Evolutionary conservation across 1,140 invertebrate species (phyloP).

Genomic region (Oedothorax gibbosus): DNA sequence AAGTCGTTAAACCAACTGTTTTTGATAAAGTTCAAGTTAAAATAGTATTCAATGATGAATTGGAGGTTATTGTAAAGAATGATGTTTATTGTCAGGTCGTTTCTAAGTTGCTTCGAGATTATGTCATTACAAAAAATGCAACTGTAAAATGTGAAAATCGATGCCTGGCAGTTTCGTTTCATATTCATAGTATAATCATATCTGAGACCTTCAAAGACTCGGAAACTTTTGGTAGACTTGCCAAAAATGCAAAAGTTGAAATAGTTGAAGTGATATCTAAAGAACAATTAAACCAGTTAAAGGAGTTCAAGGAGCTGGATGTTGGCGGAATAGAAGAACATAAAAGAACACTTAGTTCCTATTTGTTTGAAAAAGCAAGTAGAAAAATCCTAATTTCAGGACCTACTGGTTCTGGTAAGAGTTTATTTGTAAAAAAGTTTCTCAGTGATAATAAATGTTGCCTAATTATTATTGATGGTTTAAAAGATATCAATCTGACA

Average conservation of each 20-base stretch:
- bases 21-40: slow-evolving; percentile 11
- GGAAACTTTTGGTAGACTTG: background rate
- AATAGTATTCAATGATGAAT: slow-evolving; percentile 4
- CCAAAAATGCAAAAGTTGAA: slow-evolving; percentile 1
- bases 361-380: background rate
- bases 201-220: background rate
- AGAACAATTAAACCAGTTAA: background rate
- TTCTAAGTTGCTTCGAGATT: background rate
- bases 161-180: background rate
- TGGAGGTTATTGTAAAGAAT: background rate
- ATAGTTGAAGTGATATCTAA: background rate
- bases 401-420: slow-evolving; percentile 41
- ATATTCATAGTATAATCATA: slow-evolving; percentile 24
- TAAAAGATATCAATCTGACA: background rate
- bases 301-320: background rate
- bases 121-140: slow-evolving; percentile 20
- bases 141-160: background rate
- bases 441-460: background rate
- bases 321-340: slow-evolving; percentile 4
- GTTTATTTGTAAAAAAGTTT: slow-evolving; percentile 26
- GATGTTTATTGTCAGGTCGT: background rate
- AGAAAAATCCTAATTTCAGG: slow-evolving; percentile 28
- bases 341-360: background rate
- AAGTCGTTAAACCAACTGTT: background rate
- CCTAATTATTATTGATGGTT: slow-evolving; percentile 26